Evolutionary conservation across 2,113 vertebrate species (phyloP).

Genomic region (Hucho hucho): DNA sequence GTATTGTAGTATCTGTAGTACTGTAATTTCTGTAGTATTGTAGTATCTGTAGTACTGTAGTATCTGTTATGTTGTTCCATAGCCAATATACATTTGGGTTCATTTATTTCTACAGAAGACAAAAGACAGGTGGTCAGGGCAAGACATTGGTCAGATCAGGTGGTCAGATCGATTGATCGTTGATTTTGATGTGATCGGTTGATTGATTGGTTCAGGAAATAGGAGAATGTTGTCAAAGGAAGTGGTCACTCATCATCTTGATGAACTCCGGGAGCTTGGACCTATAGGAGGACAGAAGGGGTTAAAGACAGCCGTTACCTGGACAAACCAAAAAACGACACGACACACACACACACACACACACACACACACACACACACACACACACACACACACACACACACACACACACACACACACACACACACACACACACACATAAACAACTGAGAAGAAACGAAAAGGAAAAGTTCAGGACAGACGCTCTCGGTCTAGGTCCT

Average conservation of each 20-base stretch:
- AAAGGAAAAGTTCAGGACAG: not conserved
- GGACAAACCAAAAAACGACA: not conserved
- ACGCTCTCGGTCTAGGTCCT: not conserved
- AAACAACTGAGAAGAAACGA: not conserved
- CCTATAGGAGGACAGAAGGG: conserved; percentile 64
- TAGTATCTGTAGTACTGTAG: no score
- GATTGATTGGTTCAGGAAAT: conserved; percentile 78
- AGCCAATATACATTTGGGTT: conserved; percentile 74
- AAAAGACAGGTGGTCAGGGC: conserved; percentile 58
- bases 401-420: not conserved
- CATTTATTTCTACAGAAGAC: conserved; percentile 73
- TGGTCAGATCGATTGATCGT: conserved; percentile 43
- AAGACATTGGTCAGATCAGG: conserved; percentile 57
- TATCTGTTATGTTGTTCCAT: conserved; percentile 66
- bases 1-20: no score
- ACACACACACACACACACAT: not conserved
- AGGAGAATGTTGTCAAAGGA: conserved; percentile 88
- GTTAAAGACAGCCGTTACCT: not conserved
- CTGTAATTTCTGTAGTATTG: no score
- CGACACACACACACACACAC: conserved; percentile 8
- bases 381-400: not conserved
- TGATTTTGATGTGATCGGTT: conserved; percentile 65
- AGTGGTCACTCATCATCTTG: conserved; percentile 94
- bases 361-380: not conserved
- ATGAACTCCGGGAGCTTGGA: conserved; percentile 94